A percentile compares a stretch with the other conserved stretches of the same genome.
These are phyloP conservation scores for Dascillus cervinus DNA, from an alignment of 2,888 invertebrate species.

Conservation along the genomic window DNA sequence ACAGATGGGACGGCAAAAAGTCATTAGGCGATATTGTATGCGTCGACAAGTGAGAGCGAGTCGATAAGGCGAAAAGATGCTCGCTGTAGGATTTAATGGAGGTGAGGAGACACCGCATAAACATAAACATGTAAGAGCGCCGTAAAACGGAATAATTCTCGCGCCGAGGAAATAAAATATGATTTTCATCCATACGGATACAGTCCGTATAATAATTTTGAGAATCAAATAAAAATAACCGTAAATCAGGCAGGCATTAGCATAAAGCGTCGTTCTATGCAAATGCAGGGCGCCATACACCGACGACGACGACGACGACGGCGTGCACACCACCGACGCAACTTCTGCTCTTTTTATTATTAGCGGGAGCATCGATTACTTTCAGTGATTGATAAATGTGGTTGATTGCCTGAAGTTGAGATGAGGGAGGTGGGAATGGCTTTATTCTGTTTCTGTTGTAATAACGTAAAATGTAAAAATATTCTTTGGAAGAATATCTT, in stretches of 20 bases:
- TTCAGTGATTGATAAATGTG: no score
- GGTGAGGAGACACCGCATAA: no score
- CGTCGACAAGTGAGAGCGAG: slow-evolving; percentile 40
- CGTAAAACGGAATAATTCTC: slow-evolving; percentile 38
- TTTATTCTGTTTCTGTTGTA: no score
- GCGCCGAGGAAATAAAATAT: slow-evolving; percentile 40
- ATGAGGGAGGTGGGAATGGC: no score
- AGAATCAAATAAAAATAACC: slow-evolving; percentile 46
- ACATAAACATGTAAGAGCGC: slow-evolving; percentile 34
- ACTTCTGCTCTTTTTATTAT: slow-evolving; percentile 19
- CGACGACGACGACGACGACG: no score
- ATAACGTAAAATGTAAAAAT: slow-evolving; percentile 40
- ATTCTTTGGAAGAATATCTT: slow-evolving; percentile 37
- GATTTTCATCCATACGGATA: slow-evolving; percentile 47
- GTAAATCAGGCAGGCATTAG: slow-evolving; percentile 42
- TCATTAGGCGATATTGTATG: slow-evolving; percentile 43
- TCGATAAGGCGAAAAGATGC: no score
- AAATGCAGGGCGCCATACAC: slow-evolving; percentile 40
- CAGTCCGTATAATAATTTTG: slow-evolving; percentile 47
- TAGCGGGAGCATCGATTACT: no score
- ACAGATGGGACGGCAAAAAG: slow-evolving; percentile 46
- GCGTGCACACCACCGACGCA: no score
- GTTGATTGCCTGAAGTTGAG: no score
- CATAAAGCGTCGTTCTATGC: slow-evolving; percentile 43
- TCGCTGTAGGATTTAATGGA: no score